Evolutionary conservation across 2,113 vertebrate genomes (phyloP).

Genomic region (Buteo buteo): DNA sequence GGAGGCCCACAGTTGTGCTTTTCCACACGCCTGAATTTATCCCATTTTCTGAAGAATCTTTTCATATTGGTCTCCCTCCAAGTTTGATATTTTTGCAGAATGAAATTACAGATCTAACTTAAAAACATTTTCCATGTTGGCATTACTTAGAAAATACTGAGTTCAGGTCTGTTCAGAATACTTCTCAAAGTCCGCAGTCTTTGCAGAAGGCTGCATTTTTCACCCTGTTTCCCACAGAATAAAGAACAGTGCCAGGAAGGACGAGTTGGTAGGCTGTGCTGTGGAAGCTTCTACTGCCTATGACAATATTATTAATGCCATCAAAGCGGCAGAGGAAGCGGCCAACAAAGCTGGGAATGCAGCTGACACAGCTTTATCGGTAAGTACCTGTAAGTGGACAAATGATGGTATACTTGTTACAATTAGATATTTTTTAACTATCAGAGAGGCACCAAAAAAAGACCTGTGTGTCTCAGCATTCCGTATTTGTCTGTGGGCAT

Average conservation of each 20-base stretch:
- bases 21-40: neutral
- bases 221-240: constrained; percentile 65
- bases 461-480: neutral
- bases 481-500: neutral
- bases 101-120: neutral
- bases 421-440: neutral
- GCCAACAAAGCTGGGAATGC: constrained; percentile 83
- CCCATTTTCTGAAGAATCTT: neutral
- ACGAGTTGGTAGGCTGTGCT: constrained; percentile 80
- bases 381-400: constrained; percentile 49
- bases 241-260: constrained; percentile 78
- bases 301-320: constrained; percentile 86
- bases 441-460: neutral
- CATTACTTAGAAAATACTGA: neutral
- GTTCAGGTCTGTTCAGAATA: neutral
- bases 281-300: constrained; percentile 87
- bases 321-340: constrained; percentile 85
- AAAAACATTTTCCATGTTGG: neutral
- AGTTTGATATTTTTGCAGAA: neutral
- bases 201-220: neutral
- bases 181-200: neutral
- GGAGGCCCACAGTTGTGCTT: neutral
- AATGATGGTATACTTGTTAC: neutral
- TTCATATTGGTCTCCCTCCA: neutral
- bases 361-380: constrained; percentile 81